These are phyloP conservation scores for Serranus cabrilla DNA, from an alignment of 2,797 vertebrate genomes.

Conservation along the genomic window DNA sequence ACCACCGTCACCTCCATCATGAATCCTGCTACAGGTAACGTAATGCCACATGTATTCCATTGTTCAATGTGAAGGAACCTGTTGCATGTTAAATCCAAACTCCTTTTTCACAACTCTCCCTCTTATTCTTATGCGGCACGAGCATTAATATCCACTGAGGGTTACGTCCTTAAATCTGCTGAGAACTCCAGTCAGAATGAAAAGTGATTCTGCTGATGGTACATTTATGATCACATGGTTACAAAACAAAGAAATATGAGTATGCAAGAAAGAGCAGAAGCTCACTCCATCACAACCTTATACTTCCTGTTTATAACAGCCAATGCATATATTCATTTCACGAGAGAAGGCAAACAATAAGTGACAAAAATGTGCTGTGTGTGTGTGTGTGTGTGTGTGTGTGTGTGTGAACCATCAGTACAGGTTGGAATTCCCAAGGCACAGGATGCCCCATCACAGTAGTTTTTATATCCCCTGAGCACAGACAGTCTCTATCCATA, in stretches of 20 bases:
- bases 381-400: neutral
- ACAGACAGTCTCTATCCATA: neutral
- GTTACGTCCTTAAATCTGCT: neutral
- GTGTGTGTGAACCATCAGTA: too few species aligned
- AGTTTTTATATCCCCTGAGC: neutral
- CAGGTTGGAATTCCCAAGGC: too few species aligned
- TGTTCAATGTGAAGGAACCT: conserved; percentile 1
- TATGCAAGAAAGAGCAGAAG: neutral
- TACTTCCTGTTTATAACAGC: neutral
- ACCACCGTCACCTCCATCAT: neutral
- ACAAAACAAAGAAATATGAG: neutral
- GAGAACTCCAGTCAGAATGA: neutral
- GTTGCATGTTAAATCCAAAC: neutral
- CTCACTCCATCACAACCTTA: neutral
- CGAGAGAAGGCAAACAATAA: neutral
- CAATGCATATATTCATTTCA: neutral
- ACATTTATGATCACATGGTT: neutral
- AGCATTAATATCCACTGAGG: neutral
- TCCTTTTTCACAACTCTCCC: neutral
- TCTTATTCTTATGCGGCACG: neutral
- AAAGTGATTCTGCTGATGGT: neutral
- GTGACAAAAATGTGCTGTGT: neutral
- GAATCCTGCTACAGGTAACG: conserved; percentile 7
- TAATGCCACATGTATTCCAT: neutral
- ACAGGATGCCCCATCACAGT: too few species aligned